Evolutionary conservation across 2,113 vertebrate genomes (phyloP), one percentile per base, ranked within the genome.

Genomic region (Chauna torquata): DNA sequence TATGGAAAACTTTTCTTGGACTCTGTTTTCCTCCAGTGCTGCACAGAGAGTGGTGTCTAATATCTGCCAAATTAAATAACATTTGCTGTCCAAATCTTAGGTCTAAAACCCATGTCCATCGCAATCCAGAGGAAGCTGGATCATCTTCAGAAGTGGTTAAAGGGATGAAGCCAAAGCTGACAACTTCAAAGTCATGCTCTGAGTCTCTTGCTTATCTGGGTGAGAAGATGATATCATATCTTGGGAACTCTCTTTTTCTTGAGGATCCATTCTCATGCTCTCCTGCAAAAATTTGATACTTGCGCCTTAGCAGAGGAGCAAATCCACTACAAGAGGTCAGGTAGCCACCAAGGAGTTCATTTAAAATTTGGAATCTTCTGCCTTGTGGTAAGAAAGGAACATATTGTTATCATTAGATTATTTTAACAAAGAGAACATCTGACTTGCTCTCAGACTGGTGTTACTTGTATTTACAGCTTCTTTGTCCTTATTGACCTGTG

Each of bases 61-160:
- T 86, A 78, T 75, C 65, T 96, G 89, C 94, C 94, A 96, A 91
- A 96, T 92, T 84, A 94, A 95, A 94, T 78, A 88, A 82, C 18
- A 61, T 64, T 95, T 94, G 27, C 27, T 90, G 69, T 94, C 40
- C 89, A 92, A 89, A 80, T 68, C 27, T 80, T 68, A 83, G 38
- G 27, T 93, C 85, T 77, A 94, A 97, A 97, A 58, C 38, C 28
- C 71, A 86, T 13, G 9, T 85, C 55, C 65, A 86, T 32, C 1
- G 2, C 12, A 83, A 58, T 84, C 55, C 64, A 82, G 82, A 93
- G 79, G 66, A 96, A 93, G 30, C 18, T 92, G 76, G 57, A 90
- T 96, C 70, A 42, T 91, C 76, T 84, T 96, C 82, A 84, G 57
- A 86, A 88, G 76, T 77, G 61, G 72, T 79, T 92, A 90, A 70